Evolutionary conservation across 1,140 invertebrate genomes (phyloP).

Genomic region (Macrobrachium nipponense): DNA sequence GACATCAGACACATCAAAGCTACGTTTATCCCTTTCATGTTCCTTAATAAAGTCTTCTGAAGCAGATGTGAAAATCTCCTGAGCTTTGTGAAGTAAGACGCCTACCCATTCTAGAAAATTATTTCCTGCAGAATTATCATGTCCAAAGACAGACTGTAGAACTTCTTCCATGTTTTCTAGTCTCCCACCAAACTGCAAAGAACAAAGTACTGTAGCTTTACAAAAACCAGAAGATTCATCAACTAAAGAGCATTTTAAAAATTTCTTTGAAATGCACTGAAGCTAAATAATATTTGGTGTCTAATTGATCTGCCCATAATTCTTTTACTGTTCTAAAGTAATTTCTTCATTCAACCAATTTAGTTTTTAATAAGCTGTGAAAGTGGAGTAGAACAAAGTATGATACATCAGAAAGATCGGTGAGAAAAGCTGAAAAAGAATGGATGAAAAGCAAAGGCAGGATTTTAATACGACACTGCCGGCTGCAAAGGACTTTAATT

Average conservation of each 20-base stretch:
- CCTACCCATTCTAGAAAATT: not conserved
- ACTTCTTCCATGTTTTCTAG: conserved; percentile 23
- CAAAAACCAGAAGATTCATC: no score
- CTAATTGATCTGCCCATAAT: not conserved
- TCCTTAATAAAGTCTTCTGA: conserved; percentile 19
- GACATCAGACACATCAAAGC: conserved; percentile 8
- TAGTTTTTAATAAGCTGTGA: no score
- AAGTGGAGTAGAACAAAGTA: no score
- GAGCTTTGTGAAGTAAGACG: not conserved
- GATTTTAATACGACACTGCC: no score
- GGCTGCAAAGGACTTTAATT: no score
- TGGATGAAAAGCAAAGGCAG: no score
- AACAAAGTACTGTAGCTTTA: no score
- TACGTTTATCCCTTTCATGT: conserved; percentile 16
- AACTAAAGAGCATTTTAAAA: no score
- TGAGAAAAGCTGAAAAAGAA: no score
- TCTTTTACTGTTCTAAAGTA: not conserved
- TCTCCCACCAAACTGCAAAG: conserved; percentile 14
- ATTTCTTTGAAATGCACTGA: no score
- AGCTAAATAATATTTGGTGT: not conserved
- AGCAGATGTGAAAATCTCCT: conserved; percentile 7
- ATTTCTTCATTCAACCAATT: no score
- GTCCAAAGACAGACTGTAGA: conserved; percentile 13
- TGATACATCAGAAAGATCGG: no score
- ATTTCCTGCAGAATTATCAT: not conserved